Evolutionary conservation across 2,113 vertebrate species (phyloP), one percentile per base, ranked within the genome.

Genomic region (Bungarus multicinctus): DNA sequence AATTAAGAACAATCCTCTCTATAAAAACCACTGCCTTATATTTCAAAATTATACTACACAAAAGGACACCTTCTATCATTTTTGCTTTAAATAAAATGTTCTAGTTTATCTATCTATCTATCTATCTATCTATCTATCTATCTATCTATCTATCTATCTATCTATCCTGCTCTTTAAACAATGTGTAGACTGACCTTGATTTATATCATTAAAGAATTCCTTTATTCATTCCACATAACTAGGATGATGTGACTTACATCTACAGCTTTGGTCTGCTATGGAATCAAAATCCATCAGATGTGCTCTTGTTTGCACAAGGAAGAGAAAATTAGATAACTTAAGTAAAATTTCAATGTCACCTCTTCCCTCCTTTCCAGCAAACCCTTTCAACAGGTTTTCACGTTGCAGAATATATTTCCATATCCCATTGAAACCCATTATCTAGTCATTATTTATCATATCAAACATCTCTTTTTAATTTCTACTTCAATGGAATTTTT

Each of bases 361-460:
- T 43, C 16, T 3, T 14, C 50, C 11, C 2, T 43, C 92, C 88
- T 20, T 94, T 52, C 85, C 69, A 90, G 88, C 85, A 93, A 93
- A 89, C 22, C 86, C 90, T 57, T 94, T 95, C 92, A 93, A 93
- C 50, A 94, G 87, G 91, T 96, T 95, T 95, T 96, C 92, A 27
- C 93, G 90, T 95, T 97, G 89, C 96, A 94, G 57, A 92, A 96
- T 93, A 20, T 94, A 98, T 98, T 98, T 98, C 96, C 97, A 98
- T 98, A 97, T 98, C 98, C 97, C 98, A 97, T 88, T 97, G 97
- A 98, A 98, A 98, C 97, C 97, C 95, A 98, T 98, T 98, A 98
- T 97, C 95, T 94, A 96, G 95, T 96, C 96, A 96, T 96, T 97
- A 98, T 97, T 98, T 98, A 98, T 97, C 96, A 98, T 96, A 97